phyloP scores from a whole-genome alignment of 2,113 vertebrate genomes.

The Gambusia holbrooki region DNA sequence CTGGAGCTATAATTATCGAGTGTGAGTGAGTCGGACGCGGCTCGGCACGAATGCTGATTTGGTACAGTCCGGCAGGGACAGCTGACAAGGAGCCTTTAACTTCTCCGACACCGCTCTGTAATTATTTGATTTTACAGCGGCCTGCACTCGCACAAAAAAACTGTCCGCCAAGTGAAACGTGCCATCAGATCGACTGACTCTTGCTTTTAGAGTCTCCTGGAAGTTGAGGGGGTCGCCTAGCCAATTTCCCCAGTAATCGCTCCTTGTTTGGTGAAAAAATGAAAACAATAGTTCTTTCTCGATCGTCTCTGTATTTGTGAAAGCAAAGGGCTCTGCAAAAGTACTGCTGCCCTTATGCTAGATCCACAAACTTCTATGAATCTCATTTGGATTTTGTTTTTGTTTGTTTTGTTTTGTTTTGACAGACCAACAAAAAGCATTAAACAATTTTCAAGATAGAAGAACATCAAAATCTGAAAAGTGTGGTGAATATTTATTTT shows the following conservation, averaged over 20 bases:
- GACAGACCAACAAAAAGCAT: neutral
- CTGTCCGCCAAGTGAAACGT: slow-evolving; percentile 25
- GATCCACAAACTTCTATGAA: too few species aligned
- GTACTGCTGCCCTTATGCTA: neutral
- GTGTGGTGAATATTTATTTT: neutral
- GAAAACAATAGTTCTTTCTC: slow-evolving; percentile 6
- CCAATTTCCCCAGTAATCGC: neutral
- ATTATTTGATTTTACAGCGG: slow-evolving; percentile 30
- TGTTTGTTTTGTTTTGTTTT: neutral
- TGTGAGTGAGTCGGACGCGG: slow-evolving; percentile 34
- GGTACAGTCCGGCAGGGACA: slow-evolving; percentile 34
- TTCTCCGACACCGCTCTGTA: slow-evolving; percentile 22
- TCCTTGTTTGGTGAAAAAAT: slow-evolving; percentile 8
- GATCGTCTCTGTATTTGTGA: neutral
- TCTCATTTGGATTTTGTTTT: neutral
- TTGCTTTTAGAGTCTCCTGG: slow-evolving; percentile 16
- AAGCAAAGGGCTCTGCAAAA: neutral
- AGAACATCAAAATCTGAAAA: neutral
- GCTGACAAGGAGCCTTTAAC: slow-evolving; percentile 41
- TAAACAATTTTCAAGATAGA: neutral
- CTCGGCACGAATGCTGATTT: slow-evolving; percentile 44
- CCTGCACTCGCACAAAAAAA: slow-evolving; percentile 14
- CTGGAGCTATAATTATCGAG: slow-evolving; percentile 53
- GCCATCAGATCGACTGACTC: slow-evolving; percentile 27
- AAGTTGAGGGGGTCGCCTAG: slow-evolving; percentile 15